phyloP scores from a whole-genome alignment of 2,113 vertebrate species.

The Pachycephala philippinensis region DNA sequence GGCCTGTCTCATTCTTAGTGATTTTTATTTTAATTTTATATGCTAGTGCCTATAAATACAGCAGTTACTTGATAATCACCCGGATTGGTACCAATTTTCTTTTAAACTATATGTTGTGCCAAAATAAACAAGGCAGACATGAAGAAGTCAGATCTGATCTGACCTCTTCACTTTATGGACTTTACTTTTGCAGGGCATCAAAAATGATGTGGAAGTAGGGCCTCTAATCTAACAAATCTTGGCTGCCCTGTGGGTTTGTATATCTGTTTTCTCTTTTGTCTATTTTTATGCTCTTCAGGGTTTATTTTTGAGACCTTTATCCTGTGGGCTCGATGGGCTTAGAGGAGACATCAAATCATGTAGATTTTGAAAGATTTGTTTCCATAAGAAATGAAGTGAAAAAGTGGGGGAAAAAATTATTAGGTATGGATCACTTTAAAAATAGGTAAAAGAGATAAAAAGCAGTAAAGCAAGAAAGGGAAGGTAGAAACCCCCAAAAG shows the following conservation, averaged over 20 bases:
- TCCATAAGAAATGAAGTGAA: background rate
- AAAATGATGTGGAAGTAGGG: background rate
- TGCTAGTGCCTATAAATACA: background rate
- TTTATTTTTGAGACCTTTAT: background rate
- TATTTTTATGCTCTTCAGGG: background rate
- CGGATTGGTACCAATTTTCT: background rate
- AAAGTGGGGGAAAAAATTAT: fast-evolving
- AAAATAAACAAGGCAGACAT: background rate
- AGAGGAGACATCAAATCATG: background rate
- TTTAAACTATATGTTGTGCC: background rate
- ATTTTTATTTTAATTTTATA: background rate
- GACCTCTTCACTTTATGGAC: background rate
- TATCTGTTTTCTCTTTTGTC: background rate
- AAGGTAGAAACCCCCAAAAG: background rate
- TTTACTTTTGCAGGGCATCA: background rate
- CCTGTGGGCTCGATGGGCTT: background rate
- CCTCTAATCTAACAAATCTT: background rate
- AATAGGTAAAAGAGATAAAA: background rate
- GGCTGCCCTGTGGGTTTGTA: background rate
- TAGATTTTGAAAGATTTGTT: background rate
- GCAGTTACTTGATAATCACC: background rate
- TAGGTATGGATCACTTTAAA: background rate
- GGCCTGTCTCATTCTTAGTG: background rate
- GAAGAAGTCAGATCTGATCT: background rate
- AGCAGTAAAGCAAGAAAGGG: background rate